Percentiles rank a stretch among this genome's conserved stretches.
Evolutionary conservation across 1,140 invertebrate species (phyloP).

Genomic region (Cydia strobilella): DNA sequence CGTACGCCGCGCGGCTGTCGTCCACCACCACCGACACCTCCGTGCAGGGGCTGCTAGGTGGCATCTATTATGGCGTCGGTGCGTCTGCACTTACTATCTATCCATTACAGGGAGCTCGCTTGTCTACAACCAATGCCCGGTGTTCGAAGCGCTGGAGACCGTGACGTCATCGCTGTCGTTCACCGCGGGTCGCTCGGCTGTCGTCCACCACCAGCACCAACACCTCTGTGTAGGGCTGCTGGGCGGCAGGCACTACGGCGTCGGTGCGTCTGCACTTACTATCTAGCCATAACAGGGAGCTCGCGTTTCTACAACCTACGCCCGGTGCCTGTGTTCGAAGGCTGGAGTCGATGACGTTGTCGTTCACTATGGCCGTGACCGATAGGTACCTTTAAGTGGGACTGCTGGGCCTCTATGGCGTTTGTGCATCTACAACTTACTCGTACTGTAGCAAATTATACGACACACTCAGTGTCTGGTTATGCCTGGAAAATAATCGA

Average conservation of each 20-base stretch:
- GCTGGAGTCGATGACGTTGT: constrained; percentile 90
- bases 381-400: no score
- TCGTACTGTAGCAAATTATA: no score
- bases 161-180: constrained; percentile 91
- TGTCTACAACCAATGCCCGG: constrained; percentile 88
- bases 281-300: constrained; percentile 81
- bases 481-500: no score
- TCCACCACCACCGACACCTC: constrained; percentile 90
- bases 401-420: no score
- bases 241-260: constrained; percentile 90
- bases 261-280: constrained; percentile 80
- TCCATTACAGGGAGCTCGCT: constrained; percentile 86
- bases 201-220: constrained; percentile 90
- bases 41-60: constrained; percentile 90
- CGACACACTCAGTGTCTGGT: no score
- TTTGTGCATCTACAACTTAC: no score
- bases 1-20: constrained; percentile 89
- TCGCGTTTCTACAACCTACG: constrained; percentile 90
- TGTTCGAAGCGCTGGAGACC: constrained; percentile 91
- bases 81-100: constrained; percentile 40
- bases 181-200: constrained; percentile 88
- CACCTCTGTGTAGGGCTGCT: constrained; percentile 90
- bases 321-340: constrained; percentile 90
- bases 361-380: constrained; percentile 89
- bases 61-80: constrained; percentile 91